phyloP scores from a whole-genome alignment of 1,140 invertebrate species.

The Cotesia vestalis region DNA sequence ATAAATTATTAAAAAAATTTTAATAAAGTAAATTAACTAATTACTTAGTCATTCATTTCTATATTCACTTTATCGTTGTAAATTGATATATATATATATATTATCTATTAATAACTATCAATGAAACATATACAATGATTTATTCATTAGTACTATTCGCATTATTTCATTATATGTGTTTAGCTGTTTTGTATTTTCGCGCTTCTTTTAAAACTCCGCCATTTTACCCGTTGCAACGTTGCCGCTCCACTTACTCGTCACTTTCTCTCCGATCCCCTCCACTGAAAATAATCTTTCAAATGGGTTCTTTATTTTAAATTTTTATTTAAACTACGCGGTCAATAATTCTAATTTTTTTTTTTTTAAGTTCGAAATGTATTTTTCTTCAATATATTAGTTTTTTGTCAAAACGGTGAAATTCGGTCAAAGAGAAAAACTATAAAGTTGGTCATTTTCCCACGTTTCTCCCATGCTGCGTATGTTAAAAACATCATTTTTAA shows the following conservation, averaged over 20 bases:
- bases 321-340: background rate
- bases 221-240: background rate
- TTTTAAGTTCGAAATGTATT: background rate
- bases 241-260: background rate
- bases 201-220: too few species aligned
- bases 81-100: too few species aligned
- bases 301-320: background rate
- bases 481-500: conserved; percentile 15
- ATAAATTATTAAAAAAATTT: conserved; percentile 31
- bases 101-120: too few species aligned
- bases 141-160: too few species aligned
- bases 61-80: too few species aligned
- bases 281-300: background rate
- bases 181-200: too few species aligned
- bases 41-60: too few species aligned
- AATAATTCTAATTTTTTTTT: conserved; percentile 6
- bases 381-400: background rate
- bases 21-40: conserved; percentile 10
- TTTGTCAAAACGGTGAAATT: conserved; percentile 9
- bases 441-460: conserved; percentile 20
- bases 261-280: background rate
- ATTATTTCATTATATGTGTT: too few species aligned
- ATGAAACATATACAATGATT: too few species aligned
- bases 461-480: conserved; percentile 20
- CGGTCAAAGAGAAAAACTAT: background rate